These are phyloP conservation scores for Philonicus albiceps DNA, from an alignment of 2,888 invertebrate species.

Conservation along the genomic window DNA sequence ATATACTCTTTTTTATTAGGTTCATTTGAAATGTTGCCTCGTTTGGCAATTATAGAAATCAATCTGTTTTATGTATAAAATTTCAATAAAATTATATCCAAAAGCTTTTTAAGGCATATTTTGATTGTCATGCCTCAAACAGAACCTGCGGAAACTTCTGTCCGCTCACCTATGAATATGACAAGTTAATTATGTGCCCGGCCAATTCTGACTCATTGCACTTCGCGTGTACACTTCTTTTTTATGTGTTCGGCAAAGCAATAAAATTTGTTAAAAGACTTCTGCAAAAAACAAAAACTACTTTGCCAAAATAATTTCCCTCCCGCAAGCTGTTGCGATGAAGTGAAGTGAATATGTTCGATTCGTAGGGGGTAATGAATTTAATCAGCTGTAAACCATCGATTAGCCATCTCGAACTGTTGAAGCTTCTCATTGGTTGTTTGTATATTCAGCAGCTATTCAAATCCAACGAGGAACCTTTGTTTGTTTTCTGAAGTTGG, in stretches of 20 bases:
- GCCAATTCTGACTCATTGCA: background rate
- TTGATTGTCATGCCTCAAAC: no score
- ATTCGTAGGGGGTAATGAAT: background rate
- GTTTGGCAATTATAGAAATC: no score
- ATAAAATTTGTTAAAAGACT: background rate
- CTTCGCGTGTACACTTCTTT: background rate
- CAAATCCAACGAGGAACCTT: background rate
- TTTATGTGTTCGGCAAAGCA: background rate
- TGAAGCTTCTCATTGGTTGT: background rate
- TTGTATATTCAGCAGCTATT: background rate
- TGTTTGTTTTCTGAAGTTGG: background rate
- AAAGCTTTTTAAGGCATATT: no score
- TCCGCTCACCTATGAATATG: background rate
- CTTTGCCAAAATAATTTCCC: background rate
- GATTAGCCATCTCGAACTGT: background rate
- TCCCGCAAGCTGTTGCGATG: background rate
- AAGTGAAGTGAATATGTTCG: background rate
- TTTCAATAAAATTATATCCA: no score
- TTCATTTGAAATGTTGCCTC: no score
- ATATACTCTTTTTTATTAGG: no score
- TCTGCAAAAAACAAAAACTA: background rate
- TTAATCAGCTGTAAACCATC: constrained; percentile 12
- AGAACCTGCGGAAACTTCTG: no score
- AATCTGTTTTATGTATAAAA: no score
- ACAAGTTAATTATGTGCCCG: background rate